Percentiles rank a stretch among this genome's conserved stretches.
Conservation (phyloP, 2,797 vertebrate species). For the Aphelocoma californica region DNA sequence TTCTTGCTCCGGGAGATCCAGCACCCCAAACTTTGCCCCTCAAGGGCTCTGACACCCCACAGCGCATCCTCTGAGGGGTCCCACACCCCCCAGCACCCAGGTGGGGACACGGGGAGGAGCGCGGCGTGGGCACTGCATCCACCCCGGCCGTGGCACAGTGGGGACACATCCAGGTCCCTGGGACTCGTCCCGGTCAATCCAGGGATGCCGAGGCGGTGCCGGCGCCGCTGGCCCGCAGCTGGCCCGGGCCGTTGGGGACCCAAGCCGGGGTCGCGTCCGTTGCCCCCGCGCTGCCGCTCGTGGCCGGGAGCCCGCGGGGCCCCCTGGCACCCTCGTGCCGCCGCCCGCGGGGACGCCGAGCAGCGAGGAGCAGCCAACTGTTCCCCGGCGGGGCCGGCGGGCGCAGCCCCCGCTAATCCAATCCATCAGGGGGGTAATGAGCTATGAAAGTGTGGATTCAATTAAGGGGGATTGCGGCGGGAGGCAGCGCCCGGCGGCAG, state of each 20-base stretch:
- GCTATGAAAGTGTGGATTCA: constrained; percentile 76
- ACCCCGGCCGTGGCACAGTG: fast-evolving
- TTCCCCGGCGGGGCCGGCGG: background rate
- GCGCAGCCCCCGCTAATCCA: constrained; percentile 57
- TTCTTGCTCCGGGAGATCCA: background rate
- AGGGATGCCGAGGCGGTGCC: background rate
- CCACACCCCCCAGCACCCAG: background rate
- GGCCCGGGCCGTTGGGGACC: background rate
- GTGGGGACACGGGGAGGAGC: background rate
- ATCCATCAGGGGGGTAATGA: constrained; percentile 77
- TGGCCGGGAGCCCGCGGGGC: background rate
- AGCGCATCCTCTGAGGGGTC: background rate
- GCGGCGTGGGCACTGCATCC: background rate
- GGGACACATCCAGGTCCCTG: background rate
- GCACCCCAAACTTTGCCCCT: background rate
- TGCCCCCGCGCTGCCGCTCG: background rate
- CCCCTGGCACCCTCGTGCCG: background rate
- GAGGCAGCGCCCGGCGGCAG: constrained; percentile 60
- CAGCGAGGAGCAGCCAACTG: background rate
- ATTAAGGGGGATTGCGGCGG: constrained; percentile 65
- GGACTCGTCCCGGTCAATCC: background rate
- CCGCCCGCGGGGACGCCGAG: background rate
- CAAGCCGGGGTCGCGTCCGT: background rate
- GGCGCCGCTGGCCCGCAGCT: background rate
- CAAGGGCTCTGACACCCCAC: background rate